Evolutionary conservation across 2,888 invertebrate genomes (phyloP).

Genomic region (Hemaris fuciformis): DNA sequence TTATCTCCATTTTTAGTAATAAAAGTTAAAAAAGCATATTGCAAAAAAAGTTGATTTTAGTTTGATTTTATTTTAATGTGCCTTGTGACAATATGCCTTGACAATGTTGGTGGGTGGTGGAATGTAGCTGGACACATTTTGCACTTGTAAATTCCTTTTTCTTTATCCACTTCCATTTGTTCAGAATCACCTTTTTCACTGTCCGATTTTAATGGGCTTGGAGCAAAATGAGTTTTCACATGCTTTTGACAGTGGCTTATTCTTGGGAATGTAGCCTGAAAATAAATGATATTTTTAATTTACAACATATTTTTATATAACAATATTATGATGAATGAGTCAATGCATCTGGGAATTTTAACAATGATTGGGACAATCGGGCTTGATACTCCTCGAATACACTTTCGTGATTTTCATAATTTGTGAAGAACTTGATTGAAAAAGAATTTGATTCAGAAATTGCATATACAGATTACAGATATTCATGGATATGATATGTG

Average conservation of each 20-base stretch:
- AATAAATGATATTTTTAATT: conserved; percentile 21
- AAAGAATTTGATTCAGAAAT: too few relatives aligned
- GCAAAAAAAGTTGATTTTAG: conserved; percentile 16
- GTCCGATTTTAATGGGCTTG: conserved; percentile 19
- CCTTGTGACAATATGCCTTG: conserved; percentile 64
- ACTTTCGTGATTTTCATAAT: too few relatives aligned
- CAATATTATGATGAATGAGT: too few relatives aligned
- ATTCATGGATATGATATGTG: too few relatives aligned
- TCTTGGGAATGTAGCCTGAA: conserved; percentile 58
- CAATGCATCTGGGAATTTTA: too few relatives aligned
- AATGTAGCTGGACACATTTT: conserved; percentile 66
- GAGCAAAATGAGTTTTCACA: conserved; percentile 49
- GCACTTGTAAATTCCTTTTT: conserved; percentile 46
- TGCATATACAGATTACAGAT: too few relatives aligned
- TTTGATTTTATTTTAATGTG: conserved; percentile 54
- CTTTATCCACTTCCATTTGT: conserved; percentile 3
- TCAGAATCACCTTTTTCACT: conserved; percentile 22
- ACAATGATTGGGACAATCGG: too few relatives aligned
- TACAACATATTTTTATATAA: not conserved
- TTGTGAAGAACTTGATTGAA: too few relatives aligned
- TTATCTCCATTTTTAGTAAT: conserved; percentile 1
- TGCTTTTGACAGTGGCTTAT: conserved; percentile 54
- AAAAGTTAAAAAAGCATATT: not conserved
- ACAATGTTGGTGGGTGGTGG: conserved; percentile 56
- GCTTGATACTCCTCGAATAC: too few relatives aligned